Evolutionary conservation across 1,140 invertebrate species (phyloP), one percentile per base, ranked within the genome.

Genomic region (Bacillus rossius): DNA sequence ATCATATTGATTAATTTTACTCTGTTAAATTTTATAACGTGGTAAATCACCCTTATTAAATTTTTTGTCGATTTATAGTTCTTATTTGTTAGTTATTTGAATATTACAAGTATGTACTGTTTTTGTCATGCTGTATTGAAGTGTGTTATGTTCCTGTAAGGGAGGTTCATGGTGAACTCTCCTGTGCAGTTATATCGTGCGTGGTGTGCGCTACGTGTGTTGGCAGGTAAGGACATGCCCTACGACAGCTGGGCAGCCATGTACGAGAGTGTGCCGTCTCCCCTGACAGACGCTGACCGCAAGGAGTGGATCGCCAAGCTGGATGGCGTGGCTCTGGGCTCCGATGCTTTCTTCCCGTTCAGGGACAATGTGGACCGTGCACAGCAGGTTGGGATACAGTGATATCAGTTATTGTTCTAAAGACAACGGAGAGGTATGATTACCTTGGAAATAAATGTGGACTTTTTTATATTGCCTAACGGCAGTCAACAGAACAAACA

Each of bases 321-420:
- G 68, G 83, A 84, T 42, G 85, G 85, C n/a, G 96, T 99, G 8
- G 86, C 90, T 16, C 75, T 99, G 0, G 93, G 93, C n/a, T 98
- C 96, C 0, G 96, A 99, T 78, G 96, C 96, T 0, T 99, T 99
- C 79, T 98, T 99, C 77, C 96, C 96, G 34, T 99, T 99, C 80
- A 82, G 94, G 64, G 97, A 99, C 68, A 99, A 98, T 69, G 89
- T 99, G 49, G 96, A 99, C 73, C 82, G 96, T 65, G 96, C 96
- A 57, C 79, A 81, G 64, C 82, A 93, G 82, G 94, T 96, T 74
- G 72, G 71, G 71, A 25, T 5, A 16, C 25, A n/a, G n/a, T n/a
- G n/a, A n/a, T n/a, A n/a, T n/a, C n/a, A n/a, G n/a, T 48, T 13
- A 19, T 48, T 13, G 47, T 48, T 19, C 13, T 13, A 48, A 13